Percentiles rank a stretch among this genome's conserved stretches.
These are phyloP conservation scores for Desmophyllum pertusum DNA, from an alignment of 92 coral and sea anemone species.

Conservation along the genomic window DNA sequence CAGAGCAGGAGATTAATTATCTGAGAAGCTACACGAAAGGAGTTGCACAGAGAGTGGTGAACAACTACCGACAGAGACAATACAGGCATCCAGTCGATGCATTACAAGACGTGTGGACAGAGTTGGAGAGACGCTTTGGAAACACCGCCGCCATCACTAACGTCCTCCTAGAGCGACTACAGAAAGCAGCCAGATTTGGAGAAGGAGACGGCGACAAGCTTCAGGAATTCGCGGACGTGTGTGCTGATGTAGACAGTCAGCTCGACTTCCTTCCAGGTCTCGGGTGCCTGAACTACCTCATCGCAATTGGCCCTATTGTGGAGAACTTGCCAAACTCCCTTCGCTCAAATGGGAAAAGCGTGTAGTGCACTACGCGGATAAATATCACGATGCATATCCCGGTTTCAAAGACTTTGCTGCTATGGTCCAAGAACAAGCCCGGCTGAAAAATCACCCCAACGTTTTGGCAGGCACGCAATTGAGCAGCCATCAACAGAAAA, in stretches of 20 bases:
- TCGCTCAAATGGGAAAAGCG: conserved; percentile 5
- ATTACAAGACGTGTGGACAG: conserved; percentile 6
- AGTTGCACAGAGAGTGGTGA: not conserved
- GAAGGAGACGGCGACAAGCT: conserved; percentile 23
- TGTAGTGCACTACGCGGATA: not conserved
- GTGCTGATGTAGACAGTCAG: too few species aligned
- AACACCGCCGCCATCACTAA: too few species aligned
- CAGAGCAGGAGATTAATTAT: too few species aligned
- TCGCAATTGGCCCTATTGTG: conserved; percentile 31
- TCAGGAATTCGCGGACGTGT: conserved; percentile 21
- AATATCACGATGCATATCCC: not conserved
- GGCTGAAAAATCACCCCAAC: too few species aligned
- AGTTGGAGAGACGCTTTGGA: too few species aligned
- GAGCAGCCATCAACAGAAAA: too few species aligned
- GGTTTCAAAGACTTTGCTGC: conserved; percentile 1
- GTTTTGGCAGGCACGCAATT: too few species aligned
- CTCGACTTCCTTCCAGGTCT: too few species aligned
- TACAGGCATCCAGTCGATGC: not conserved
- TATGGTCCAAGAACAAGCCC: too few species aligned
- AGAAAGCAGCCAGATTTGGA: conserved; percentile 17
- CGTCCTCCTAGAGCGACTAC: too few species aligned
- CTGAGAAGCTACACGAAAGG: not conserved
- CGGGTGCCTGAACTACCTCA: conserved; percentile 40
- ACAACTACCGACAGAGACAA: not conserved
- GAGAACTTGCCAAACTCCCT: conserved; percentile 22